phyloP scores from a whole-genome alignment of 1,140 invertebrate species.

The Caenorhabditis latens region DNA sequence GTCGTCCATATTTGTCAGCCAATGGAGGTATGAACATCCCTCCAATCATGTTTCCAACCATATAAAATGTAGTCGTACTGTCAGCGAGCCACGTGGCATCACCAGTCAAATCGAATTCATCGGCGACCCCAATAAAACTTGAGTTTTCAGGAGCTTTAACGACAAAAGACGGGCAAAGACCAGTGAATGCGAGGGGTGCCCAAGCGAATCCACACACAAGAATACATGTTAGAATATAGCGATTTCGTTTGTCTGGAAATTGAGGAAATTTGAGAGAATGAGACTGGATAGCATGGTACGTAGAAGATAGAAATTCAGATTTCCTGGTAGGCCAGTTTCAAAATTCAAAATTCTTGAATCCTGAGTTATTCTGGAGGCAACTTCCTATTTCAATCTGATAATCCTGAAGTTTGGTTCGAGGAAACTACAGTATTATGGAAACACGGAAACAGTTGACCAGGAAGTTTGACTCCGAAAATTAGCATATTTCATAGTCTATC shows the following conservation, averaged over 20 bases:
- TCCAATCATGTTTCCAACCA: conserved; percentile 67
- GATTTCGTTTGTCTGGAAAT: conserved; percentile 19
- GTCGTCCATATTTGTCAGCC: conserved; percentile 62
- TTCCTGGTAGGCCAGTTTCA: not conserved
- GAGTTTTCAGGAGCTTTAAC: conserved; percentile 23
- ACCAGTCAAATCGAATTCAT: conserved; percentile 34
- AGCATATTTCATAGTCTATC: no score
- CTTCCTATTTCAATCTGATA: no score
- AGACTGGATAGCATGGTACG: no score
- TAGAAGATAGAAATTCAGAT: no score
- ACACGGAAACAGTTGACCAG: no score
- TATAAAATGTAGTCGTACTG: conserved; percentile 64
- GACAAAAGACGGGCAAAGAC: conserved; percentile 15
- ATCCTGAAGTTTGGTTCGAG: no score
- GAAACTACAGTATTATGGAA: no score
- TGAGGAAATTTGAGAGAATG: not conserved
- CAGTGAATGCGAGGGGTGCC: conserved; percentile 35
- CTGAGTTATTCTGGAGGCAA: no score
- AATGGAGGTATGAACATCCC: conserved; percentile 60
- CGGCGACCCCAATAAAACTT: not conserved
- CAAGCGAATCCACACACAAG: conserved; percentile 7
- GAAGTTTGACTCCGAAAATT: no score
- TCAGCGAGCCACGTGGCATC: conserved; percentile 56
- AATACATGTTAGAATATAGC: conserved; percentile 28
- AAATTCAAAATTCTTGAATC: not conserved